Evolutionary conservation across 2,888 invertebrate genomes (phyloP).

Genomic region (Syrista parreyssii): DNA sequence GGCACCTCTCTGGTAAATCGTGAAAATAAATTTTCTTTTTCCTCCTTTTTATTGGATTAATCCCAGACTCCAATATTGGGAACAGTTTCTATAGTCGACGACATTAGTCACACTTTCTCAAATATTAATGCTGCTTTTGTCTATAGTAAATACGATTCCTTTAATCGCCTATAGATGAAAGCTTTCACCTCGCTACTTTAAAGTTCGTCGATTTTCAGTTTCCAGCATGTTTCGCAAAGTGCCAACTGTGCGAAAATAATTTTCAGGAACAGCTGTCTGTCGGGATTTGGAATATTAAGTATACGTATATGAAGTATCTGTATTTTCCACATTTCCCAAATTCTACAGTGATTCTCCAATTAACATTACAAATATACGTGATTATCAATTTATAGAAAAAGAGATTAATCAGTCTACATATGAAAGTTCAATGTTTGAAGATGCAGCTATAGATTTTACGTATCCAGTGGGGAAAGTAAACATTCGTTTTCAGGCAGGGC

Average conservation of each 20-base stretch:
- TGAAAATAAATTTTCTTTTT: no score
- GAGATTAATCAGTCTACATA: no score
- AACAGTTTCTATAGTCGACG: not conserved
- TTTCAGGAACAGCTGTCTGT: not conserved
- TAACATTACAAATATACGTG: not conserved
- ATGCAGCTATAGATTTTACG: no score
- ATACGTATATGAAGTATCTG: not conserved
- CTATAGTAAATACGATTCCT: not conserved
- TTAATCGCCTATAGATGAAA: not conserved
- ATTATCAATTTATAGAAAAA: not conserved
- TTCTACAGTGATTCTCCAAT: not conserved
- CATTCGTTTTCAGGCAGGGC: not conserved
- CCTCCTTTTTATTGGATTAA: no score
- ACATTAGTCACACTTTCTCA: not conserved
- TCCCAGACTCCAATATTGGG: not conserved
- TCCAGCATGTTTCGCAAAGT: not conserved
- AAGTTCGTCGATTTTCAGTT: not conserved
- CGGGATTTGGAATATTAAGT: not conserved
- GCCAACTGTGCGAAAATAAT: not conserved
- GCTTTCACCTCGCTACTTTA: not conserved
- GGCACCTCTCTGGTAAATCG: no score
- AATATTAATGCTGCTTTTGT: not conserved
- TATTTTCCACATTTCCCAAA: not conserved
- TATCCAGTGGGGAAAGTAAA: no score
- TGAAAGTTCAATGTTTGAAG: no score